phyloP scores from a whole-genome alignment of 2,888 invertebrate genomes.

The Apodemia zela region DNA sequence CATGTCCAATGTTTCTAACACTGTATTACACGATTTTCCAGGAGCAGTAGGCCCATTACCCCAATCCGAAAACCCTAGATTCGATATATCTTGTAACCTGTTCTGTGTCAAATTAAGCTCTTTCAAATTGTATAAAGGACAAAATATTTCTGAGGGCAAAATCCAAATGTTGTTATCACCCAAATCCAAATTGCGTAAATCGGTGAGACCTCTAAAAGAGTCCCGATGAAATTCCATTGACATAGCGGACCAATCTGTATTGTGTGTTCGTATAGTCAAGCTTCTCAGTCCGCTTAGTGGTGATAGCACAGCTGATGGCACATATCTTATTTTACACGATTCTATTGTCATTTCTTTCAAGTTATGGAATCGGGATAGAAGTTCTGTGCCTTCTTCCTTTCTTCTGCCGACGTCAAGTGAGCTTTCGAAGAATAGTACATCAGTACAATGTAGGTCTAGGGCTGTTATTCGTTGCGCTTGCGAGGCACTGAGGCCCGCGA shows the following conservation, averaged over 20 bases:
- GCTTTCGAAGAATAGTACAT: constrained; percentile 86
- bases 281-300: constrained; percentile 84
- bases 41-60: constrained; percentile 84
- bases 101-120: constrained; percentile 88
- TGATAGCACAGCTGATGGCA: constrained; percentile 85
- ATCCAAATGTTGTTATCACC: constrained; percentile 89
- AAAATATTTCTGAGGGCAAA: constrained; percentile 86
- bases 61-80: constrained; percentile 87
- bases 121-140: constrained; percentile 84
- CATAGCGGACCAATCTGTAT: constrained; percentile 90
- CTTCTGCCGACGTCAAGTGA: constrained; percentile 81
- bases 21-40: constrained; percentile 85
- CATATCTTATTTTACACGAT: constrained; percentile 87
- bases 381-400: constrained; percentile 76
- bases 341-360: constrained; percentile 86
- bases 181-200: constrained; percentile 84
- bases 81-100: constrained; percentile 88
- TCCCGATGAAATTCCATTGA: constrained; percentile 87
- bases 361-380: constrained; percentile 82
- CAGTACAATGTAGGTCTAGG: constrained; percentile 85
- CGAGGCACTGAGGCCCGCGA: constrained; percentile 81
- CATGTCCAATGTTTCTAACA: constrained; percentile 85
- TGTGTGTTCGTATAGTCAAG: constrained; percentile 86
- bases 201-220: constrained; percentile 84
- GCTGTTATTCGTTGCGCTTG: constrained; percentile 86